phyloP scores from a whole-genome alignment of 2,888 invertebrate species.

The Strigamia maritima region DNA sequence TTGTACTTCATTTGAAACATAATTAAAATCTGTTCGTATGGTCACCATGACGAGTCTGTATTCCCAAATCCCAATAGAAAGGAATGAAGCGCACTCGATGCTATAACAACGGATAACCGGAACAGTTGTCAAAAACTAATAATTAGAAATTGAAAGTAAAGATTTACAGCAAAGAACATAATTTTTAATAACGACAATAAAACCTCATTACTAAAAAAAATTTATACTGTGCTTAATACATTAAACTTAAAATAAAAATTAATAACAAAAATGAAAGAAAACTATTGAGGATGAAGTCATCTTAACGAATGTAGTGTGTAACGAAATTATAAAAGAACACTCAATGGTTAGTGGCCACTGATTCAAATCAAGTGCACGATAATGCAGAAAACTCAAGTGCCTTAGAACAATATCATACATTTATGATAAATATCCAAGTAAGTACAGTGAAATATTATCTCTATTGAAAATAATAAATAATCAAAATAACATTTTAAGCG shows the following conservation, averaged over 20 bases:
- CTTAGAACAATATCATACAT: no score
- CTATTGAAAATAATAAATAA: background rate
- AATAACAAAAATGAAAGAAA: background rate
- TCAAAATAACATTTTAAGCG: background rate
- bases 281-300: background rate
- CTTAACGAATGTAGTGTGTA: background rate
- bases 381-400: no score
- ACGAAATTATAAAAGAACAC: background rate
- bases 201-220: conserved; percentile 12
- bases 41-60: no score
- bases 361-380: no score
- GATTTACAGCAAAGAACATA: background rate
- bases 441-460: background rate
- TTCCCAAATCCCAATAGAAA: no score
- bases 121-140: no score
- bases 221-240: conserved; percentile 18
- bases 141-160: no score
- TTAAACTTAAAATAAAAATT: background rate
- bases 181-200: background rate
- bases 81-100: no score
- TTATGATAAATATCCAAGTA: background rate
- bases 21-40: no score
- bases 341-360: background rate
- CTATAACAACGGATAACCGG: no score
- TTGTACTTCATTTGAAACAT: no score